Conservation (phyloP, 2,113 vertebrate genomes). For the Puma concolor region DNA sequence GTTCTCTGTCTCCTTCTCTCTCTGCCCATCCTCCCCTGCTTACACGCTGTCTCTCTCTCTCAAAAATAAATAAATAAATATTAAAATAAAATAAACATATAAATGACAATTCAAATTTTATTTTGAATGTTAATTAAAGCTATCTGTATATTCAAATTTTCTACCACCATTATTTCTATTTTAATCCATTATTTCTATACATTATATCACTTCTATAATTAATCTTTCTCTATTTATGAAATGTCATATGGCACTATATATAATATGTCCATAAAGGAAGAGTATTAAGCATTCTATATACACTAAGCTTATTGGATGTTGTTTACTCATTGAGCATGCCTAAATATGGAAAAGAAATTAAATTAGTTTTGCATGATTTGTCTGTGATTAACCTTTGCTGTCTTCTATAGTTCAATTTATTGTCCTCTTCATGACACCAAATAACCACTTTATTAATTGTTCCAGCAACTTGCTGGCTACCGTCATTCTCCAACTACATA, state of each 20-base stretch:
- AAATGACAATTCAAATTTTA: constrained; percentile 5
- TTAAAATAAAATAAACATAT: neutral
- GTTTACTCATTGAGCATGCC: neutral
- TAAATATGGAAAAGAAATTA: constrained; percentile 22
- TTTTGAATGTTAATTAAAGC: constrained; percentile 20
- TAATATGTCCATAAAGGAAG: neutral
- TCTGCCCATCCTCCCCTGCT: no score
- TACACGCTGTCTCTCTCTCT: no score
- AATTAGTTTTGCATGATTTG: neutral
- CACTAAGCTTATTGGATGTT: neutral
- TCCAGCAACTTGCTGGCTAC: neutral
- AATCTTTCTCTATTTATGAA: constrained; percentile 36
- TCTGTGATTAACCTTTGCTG: constrained; percentile 36
- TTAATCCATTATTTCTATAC: constrained; percentile 3
- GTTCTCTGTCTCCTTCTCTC: no score
- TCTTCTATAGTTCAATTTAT: constrained; percentile 33
- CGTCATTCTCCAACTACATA: constrained; percentile 22
- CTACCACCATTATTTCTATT: constrained; percentile 25
- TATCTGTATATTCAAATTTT: constrained; percentile 30
- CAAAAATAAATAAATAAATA: no score
- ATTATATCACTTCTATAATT: neutral
- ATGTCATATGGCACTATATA: neutral
- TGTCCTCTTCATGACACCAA: neutral
- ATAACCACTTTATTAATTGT: constrained; percentile 37
- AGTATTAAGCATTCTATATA: neutral